Conservation (phyloP, 2,113 vertebrate species). For the Okapia johnstoni region DNA sequence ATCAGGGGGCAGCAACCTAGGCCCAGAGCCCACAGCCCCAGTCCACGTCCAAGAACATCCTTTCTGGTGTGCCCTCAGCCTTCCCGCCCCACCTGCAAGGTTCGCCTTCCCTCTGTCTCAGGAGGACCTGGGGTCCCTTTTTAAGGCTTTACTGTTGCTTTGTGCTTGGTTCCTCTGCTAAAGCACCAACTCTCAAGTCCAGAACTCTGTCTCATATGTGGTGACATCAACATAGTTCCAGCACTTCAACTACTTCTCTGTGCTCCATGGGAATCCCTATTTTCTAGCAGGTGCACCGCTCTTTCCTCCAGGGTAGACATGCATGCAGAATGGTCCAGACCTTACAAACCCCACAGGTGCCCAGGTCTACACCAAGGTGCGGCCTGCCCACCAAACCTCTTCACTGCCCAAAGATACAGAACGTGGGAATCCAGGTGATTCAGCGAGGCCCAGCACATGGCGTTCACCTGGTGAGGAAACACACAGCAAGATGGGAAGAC, state of each 20-base stretch:
- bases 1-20: not conserved
- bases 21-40: not conserved
- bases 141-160: not conserved
- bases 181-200: not conserved
- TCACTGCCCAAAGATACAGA: conserved; percentile 90
- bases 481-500: not conserved
- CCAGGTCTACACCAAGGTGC: not conserved
- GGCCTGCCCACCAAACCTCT: not conserved
- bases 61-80: not conserved
- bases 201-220: not conserved
- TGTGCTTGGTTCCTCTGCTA: not conserved
- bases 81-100: not conserved
- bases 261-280: not conserved
- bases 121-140: not conserved
- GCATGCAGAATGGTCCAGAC: not conserved
- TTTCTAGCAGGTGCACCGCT: not conserved
- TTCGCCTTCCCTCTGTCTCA: not conserved
- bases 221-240: not conserved
- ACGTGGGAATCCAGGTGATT: conserved; percentile 94
- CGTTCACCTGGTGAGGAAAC: conserved; percentile 88
- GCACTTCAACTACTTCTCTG: not conserved
- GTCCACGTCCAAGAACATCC: not conserved
- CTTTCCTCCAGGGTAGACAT: not conserved
- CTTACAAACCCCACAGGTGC: not conserved
- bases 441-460: conserved; percentile 96